A percentile compares a stretch with the other conserved stretches of the same genome.
These are phyloP conservation scores for Hassar affinis DNA, from an alignment of 2,113 vertebrate genomes.

Conservation along the genomic window DNA sequence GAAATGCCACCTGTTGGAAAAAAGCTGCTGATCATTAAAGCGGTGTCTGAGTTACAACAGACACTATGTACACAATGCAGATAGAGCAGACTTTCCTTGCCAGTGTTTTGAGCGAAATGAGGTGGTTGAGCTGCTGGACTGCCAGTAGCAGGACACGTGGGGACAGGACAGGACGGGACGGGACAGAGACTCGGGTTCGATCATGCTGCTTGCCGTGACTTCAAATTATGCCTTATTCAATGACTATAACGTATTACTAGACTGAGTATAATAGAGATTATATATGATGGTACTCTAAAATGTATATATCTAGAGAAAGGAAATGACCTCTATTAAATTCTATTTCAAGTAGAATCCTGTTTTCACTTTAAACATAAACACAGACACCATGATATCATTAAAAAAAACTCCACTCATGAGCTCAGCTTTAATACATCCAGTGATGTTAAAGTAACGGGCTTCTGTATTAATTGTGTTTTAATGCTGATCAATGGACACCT, in stretches of 20 bases:
- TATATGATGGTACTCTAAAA: constrained; percentile 50
- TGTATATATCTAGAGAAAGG: constrained; percentile 51
- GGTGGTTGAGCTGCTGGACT: background rate
- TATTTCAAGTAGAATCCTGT: constrained; percentile 37
- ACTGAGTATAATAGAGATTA: constrained; percentile 42
- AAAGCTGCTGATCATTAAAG: constrained; percentile 3
- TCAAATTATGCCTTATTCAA: constrained; percentile 26
- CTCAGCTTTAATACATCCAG: background rate
- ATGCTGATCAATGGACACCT: background rate
- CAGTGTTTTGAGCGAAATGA: background rate
- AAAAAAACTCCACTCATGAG: background rate
- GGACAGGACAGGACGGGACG: too few species aligned
- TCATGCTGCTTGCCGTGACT: constrained; percentile 23
- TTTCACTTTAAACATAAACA: background rate
- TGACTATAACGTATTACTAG: constrained; percentile 46
- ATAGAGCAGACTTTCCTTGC: background rate
- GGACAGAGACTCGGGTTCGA: constrained; percentile 25
- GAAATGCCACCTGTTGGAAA: background rate
- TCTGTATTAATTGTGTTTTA: background rate
- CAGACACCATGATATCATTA: background rate
- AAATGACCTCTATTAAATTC: constrained; percentile 54
- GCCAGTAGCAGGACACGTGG: background rate
- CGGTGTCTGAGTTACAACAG: background rate
- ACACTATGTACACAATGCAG: background rate
- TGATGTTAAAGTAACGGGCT: background rate